Conservation (phyloP, 2,888 invertebrate genomes). For the Limenitis camilla region DNA sequence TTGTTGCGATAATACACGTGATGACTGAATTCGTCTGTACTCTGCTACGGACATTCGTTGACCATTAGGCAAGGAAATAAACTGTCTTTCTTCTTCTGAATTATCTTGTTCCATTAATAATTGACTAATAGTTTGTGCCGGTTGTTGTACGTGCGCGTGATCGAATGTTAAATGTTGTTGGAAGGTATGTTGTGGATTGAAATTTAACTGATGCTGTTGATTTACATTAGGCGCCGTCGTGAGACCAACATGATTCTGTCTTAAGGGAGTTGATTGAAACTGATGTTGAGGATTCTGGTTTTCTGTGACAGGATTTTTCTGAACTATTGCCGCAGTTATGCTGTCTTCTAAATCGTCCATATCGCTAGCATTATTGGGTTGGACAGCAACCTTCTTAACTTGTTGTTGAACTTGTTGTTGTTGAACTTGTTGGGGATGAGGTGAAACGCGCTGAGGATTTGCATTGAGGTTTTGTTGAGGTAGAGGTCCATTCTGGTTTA, state of each 20-base stretch:
- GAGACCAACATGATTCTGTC: slow-evolving; percentile 35
- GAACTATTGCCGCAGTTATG: slow-evolving; percentile 68
- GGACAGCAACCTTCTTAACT: slow-evolving; percentile 58
- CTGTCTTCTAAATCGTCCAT: slow-evolving; percentile 72
- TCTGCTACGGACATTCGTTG: slow-evolving; percentile 65
- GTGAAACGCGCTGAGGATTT: slow-evolving; percentile 42
- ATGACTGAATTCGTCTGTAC: slow-evolving; percentile 53
- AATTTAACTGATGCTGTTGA: slow-evolving; percentile 41
- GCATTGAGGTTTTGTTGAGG: slow-evolving; percentile 43
- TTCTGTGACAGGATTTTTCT: slow-evolving; percentile 52
- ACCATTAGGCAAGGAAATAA: slow-evolving; percentile 56
- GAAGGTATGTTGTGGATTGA: slow-evolving; percentile 41
- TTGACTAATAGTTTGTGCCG: slow-evolving; percentile 40
- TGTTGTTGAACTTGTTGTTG: slow-evolving; percentile 37
- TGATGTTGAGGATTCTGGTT: slow-evolving; percentile 41
- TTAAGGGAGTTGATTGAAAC: slow-evolving; percentile 44
- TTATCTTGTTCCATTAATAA: slow-evolving; percentile 53
- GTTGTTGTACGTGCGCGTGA: slow-evolving; percentile 45
- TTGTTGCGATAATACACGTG: slow-evolving; percentile 49
- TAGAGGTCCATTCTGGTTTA: slow-evolving; percentile 48
- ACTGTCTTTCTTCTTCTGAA: slow-evolving; percentile 56
- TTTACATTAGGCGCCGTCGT: slow-evolving; percentile 19
- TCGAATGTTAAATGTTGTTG: slow-evolving; percentile 46
- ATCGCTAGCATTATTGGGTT: slow-evolving; percentile 63
- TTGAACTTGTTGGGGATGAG: slow-evolving; percentile 30